Evolutionary conservation across 1,140 invertebrate genomes (phyloP), one percentile per base, ranked within the genome.

Genomic region (Drosophila willistoni): DNA sequence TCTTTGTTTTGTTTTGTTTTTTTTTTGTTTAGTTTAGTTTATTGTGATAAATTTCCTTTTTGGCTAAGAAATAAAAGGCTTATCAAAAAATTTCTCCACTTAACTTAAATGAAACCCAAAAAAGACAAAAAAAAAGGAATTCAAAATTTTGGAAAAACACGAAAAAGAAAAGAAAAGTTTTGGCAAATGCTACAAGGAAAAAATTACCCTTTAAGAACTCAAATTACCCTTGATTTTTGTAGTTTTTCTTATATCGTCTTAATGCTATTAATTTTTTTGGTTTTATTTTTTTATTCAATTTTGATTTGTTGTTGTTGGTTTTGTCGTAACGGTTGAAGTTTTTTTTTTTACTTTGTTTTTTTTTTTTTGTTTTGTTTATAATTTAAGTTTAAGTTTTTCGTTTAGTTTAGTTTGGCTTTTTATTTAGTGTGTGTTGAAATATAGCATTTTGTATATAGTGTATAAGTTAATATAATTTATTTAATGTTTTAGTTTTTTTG

Each of bases 281-380:
- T 29, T 29, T 75, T 78, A 71, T 75, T 75, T 78, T 75, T 75
- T 75, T 55, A 68, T 71, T 75, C 68, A 61, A 44, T 71, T 71
- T 51, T 64, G 22, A 51, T 29, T n/a, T 36, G 13, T 41, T 54
- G 44, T 34, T 47, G 17, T 51, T 51, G 42, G 5, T 47, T 9
- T 51, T 51, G 44, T 51, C 17, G 44, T 51, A 51, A 51, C 9
- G 44, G 17, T 47, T 47, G 2, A 47, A 17, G 14, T 19, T 47
- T 17, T 19, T 47, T 9, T 4, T 25, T 25, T 5, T 25, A 0
- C 3, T 25, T 47, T 47, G 7, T 19, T 47, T 9, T 29, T 29
- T 19, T 47, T 17, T 19, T 47, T 9, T 47, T 9, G 0, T 44
- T n/a, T 14, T 2, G 14, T 19, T 19, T 17, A 17, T 14, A 9